A percentile compares a stretch with the other conserved stretches of the same genome.
Conservation (phyloP, 1,140 invertebrate species). For the Zaprionus gabonicus region DNA sequence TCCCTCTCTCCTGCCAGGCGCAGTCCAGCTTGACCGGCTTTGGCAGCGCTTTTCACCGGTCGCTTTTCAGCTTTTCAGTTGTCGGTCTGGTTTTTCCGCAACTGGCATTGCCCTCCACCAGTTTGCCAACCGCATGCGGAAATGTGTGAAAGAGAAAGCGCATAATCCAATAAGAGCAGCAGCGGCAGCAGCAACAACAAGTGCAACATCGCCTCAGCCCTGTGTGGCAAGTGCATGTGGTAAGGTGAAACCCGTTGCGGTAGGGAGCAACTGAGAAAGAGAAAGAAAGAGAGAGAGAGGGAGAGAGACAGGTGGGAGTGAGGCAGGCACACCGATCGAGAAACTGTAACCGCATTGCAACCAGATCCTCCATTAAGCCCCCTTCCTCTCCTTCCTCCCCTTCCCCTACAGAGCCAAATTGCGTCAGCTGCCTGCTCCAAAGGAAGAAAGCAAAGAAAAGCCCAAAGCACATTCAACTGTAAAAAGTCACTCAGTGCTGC, state of each 20-base stretch:
- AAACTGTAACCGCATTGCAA: slow-evolving; percentile 35
- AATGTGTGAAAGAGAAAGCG: slow-evolving; percentile 80
- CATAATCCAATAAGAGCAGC: slow-evolving; percentile 74
- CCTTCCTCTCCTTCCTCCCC: not conserved
- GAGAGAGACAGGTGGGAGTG: not conserved
- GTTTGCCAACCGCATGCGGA: slow-evolving; percentile 59
- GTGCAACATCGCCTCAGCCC: slow-evolving; percentile 44
- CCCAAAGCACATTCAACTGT: not conserved
- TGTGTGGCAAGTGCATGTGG: slow-evolving; percentile 53
- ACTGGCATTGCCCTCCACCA: slow-evolving; percentile 53
- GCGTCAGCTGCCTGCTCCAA: not conserved
- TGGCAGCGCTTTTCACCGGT: slow-evolving; percentile 42
- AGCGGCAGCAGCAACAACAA: not conserved
- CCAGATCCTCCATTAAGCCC: slow-evolving; percentile 28
- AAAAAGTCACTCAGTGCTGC: not conserved
- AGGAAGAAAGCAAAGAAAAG: slow-evolving; percentile 1
- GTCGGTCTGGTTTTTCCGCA: slow-evolving; percentile 71
- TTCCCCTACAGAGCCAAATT: slow-evolving; percentile 9
- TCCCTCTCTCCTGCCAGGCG: too few species aligned
- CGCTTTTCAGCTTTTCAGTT: slow-evolving; percentile 22
- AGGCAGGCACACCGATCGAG: not conserved
- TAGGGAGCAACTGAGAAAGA: slow-evolving; percentile 3
- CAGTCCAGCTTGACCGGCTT: slow-evolving; percentile 46
- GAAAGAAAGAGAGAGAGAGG: not conserved
- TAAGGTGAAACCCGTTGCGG: slow-evolving; percentile 52